phyloP scores from a whole-genome alignment of 2,797 vertebrate species.

The Anniella stebbinsi region DNA sequence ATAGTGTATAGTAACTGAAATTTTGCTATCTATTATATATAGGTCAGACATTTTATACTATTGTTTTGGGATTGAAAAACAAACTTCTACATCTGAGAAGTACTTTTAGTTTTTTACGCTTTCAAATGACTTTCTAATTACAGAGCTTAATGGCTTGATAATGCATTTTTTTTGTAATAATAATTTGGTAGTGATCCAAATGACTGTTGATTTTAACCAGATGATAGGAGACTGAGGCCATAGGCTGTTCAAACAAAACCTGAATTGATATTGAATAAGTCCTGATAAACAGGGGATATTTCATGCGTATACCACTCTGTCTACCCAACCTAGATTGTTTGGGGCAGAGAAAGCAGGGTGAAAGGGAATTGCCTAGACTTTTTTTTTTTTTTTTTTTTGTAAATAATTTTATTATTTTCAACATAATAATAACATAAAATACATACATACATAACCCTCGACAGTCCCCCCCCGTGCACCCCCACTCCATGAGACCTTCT shows the following conservation, averaged over 20 bases:
- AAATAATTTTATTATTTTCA: too few species aligned
- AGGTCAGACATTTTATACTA: not conserved
- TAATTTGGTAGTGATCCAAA: constrained; percentile 12
- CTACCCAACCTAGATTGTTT: not conserved
- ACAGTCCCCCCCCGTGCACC: too few species aligned
- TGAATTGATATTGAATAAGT: not conserved
- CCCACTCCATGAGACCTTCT: too few species aligned
- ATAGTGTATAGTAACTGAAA: too few species aligned
- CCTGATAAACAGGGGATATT: not conserved
- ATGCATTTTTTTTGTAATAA: constrained; percentile 18
- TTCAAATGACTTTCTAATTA: constrained; percentile 27
- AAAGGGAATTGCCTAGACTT: too few species aligned
- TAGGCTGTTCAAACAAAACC: not conserved
- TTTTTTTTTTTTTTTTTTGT: too few species aligned
- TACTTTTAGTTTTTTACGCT: not conserved
- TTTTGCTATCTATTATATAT: not conserved
- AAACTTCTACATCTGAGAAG: not conserved
- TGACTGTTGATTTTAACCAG: constrained; percentile 13
- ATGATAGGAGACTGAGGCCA: not conserved
- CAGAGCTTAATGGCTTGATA: constrained; percentile 11
- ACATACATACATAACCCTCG: too few species aligned
- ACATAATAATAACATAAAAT: not conserved
- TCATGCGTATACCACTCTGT: not conserved
- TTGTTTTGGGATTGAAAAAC: not conserved
- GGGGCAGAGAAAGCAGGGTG: not conserved